Base-by-base conservation (phyloP, 2,888 invertebrate species). In the Linhomoeus sp. region DNA sequence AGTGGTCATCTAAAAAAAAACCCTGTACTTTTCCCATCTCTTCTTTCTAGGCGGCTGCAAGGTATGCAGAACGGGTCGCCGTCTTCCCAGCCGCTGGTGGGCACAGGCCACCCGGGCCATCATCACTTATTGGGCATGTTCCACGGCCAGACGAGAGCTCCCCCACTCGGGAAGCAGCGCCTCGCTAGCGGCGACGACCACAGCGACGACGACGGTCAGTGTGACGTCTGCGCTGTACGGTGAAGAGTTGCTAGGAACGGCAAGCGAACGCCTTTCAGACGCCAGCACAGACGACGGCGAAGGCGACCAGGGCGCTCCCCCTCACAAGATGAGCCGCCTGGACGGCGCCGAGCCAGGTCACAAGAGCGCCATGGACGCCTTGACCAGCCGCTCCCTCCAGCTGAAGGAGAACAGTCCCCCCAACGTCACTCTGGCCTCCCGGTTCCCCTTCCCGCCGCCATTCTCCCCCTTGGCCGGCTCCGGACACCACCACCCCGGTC, bases 341-440 rank as follows among this genome's bases (percentile, higher is more conserved):
- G 45, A 55, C 51, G 45, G 54, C 49, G 45, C 47, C 20, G 55
- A 52, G 51, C 7, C 51, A 53, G 48, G 51, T 38, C 40, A 15
- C 48, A 53, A 22, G 51, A 45, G n/a, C 35, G 49, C 42, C 41
- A 46, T 41, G 48, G 50, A 42, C 48, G 46, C 15, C 38, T 51
- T 22, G 50, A 53, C 36, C 41, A 48, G 26, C 45, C 48, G n/a
- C 81, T 81, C 54, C 84, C 84, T 1, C 22, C 48, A 47, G 33
- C 50, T 46, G 33, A 45, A 45, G 45, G 56, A 53, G 42, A 54
- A 55, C 43, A 58, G 60, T 54, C 64, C 66, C 24, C 87, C 87
- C 22, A 88, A 88, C 70, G 86, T 87, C 52, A 85, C 85, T 33
- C 80, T 88, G 38, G 88, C 87, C 45, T 87, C 63, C 60, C 40